phyloP scores from a whole-genome alignment of 2,888 invertebrate species.

The Cephus nigrinus region DNA sequence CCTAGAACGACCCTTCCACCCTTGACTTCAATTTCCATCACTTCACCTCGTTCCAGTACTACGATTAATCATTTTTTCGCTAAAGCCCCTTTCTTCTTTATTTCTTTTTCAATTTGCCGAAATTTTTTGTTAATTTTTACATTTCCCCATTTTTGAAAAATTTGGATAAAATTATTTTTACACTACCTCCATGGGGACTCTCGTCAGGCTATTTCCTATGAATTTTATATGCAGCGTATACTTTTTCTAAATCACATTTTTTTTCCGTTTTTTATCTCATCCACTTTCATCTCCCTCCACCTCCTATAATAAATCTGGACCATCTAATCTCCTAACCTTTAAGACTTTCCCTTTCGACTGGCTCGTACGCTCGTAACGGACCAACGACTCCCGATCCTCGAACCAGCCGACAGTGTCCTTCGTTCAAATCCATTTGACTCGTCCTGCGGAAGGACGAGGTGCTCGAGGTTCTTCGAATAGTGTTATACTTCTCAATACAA shows the following conservation, averaged over 20 bases:
- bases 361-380: background rate
- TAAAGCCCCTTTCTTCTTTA: background rate
- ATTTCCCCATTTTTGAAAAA: background rate
- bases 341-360: background rate
- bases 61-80: background rate
- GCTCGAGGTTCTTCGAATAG: background rate
- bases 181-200: background rate
- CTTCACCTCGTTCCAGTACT: background rate
- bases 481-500: background rate
- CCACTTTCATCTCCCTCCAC: background rate
- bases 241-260: background rate
- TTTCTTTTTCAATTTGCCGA: background rate
- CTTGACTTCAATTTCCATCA: background rate
- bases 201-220: background rate
- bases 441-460: background rate
- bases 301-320: background rate
- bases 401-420: background rate
- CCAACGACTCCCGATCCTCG: background rate
- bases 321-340: background rate
- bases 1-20: background rate
- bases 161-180: background rate
- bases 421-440: background rate
- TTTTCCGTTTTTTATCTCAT: background rate
- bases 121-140: background rate
- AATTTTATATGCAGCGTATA: background rate